These are phyloP conservation scores for Sminthopsis crassicaudata DNA, from an alignment of 2,113 vertebrate genomes.

Conservation along the genomic window DNA sequence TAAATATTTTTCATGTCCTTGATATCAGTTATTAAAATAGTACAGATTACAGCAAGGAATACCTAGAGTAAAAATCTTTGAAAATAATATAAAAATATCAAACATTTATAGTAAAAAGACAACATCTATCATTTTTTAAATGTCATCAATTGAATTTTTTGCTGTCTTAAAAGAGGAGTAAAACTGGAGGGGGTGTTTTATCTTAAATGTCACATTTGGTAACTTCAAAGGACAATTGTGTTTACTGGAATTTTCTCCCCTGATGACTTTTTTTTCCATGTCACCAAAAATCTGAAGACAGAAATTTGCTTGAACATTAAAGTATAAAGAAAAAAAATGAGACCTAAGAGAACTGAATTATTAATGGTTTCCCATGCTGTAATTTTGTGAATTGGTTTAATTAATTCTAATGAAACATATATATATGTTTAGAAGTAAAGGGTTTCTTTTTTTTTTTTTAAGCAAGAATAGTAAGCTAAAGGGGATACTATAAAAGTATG, in stretches of 20 bases:
- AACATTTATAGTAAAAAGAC: neutral
- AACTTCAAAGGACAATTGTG: neutral
- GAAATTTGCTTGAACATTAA: no score
- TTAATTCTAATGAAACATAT: neutral
- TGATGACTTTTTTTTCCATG: neutral
- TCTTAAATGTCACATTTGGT: neutral
- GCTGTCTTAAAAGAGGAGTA: neutral
- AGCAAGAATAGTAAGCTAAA: neutral
- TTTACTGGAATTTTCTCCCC: slow-evolving; percentile 11
- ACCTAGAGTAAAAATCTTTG: neutral
- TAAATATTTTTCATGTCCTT: neutral
- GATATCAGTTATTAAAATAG: neutral
- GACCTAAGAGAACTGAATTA: neutral
- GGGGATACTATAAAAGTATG: neutral
- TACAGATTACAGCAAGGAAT: neutral
- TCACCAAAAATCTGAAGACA: neutral
- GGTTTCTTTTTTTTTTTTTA: no score
- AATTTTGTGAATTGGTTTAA: neutral
- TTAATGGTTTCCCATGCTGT: neutral
- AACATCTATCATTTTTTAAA: neutral
- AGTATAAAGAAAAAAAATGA: neutral
- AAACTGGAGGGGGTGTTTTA: neutral
- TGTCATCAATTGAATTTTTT: neutral
- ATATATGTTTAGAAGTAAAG: neutral
- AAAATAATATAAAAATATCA: neutral